Percentiles rank a stretch among this genome's conserved stretches.
These are phyloP conservation scores for Eulimnadia texana DNA, from an alignment of 1,140 invertebrate species.

Conservation along the genomic window DNA sequence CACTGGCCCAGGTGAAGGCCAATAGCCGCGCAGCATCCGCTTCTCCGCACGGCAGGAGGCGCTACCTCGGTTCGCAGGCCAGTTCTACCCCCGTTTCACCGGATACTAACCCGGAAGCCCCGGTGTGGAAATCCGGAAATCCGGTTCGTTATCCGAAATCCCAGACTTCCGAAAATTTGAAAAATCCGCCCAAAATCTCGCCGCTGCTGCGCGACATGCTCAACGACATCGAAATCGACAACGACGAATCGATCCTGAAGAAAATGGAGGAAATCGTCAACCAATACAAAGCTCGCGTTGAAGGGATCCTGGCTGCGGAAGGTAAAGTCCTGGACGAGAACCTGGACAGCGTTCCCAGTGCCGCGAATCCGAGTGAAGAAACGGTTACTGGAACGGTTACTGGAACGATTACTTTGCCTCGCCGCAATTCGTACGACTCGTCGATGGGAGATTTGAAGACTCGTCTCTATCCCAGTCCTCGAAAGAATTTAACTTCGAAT, in stretches of 20 bases:
- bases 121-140: background rate
- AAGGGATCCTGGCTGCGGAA: slow-evolving; percentile 10
- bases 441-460: background rate
- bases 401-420: background rate
- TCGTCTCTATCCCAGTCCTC: background rate
- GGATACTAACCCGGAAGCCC: background rate
- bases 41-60: slow-evolving; percentile 2
- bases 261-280: slow-evolving; percentile 15
- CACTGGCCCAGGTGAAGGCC: background rate
- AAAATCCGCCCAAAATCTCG: background rate
- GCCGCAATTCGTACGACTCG: slow-evolving; percentile 6
- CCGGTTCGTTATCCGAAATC: background rate
- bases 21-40: slow-evolving; percentile 6
- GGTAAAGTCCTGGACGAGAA: slow-evolving; percentile 8
- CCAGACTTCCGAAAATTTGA: background rate
- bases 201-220: slow-evolving; percentile 13
- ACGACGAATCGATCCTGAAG: slow-evolving; percentile 15
- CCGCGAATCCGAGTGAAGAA: background rate
- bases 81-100: background rate
- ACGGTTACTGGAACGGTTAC: background rate
- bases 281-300: slow-evolving; percentile 14
- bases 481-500: background rate
- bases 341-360: background rate
- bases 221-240: slow-evolving; percentile 13
- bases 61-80: background rate